Conservation (phyloP, 1,140 invertebrate genomes). For the Pissodes strobi region DNA sequence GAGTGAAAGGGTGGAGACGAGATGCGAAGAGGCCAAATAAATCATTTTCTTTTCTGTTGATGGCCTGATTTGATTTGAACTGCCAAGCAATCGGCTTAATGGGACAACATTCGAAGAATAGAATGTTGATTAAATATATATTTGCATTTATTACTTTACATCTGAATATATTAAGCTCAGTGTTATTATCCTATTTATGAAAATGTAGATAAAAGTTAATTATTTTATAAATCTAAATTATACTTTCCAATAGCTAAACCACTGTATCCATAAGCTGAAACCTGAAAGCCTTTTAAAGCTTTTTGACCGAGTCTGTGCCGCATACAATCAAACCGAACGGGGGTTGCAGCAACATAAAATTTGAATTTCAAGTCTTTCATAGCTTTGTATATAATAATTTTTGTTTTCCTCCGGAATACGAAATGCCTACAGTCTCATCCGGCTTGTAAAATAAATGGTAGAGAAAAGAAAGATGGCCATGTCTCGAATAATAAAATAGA, state of each 20-base stretch:
- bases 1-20: not conserved
- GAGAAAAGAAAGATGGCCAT: conserved; percentile 7
- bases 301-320: not conserved
- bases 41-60: not conserved
- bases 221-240: not conserved
- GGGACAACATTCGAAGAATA: too few relatives aligned
- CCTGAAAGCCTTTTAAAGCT: not conserved
- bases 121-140: too few relatives aligned
- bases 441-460: conserved; percentile 21
- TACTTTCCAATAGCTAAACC: not conserved
- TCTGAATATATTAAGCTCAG: too few relatives aligned
- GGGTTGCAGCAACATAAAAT: not conserved
- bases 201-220: too few relatives aligned
- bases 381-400: conserved; percentile 15
- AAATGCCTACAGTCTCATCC: conserved; percentile 4
- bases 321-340: not conserved
- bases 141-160: not conserved
- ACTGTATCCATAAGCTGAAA: too few relatives aligned
- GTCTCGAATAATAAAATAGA: conserved; percentile 17
- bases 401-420: conserved; percentile 9
- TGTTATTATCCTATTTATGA: too few relatives aligned
- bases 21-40: not conserved
- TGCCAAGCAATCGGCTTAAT: too few relatives aligned
- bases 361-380: not conserved
- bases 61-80: not conserved